Percentiles rank a stretch among this genome's conserved stretches.
Evolutionary conservation across 2,113 vertebrate species (phyloP).

Genomic region (Rhea pennata): DNA sequence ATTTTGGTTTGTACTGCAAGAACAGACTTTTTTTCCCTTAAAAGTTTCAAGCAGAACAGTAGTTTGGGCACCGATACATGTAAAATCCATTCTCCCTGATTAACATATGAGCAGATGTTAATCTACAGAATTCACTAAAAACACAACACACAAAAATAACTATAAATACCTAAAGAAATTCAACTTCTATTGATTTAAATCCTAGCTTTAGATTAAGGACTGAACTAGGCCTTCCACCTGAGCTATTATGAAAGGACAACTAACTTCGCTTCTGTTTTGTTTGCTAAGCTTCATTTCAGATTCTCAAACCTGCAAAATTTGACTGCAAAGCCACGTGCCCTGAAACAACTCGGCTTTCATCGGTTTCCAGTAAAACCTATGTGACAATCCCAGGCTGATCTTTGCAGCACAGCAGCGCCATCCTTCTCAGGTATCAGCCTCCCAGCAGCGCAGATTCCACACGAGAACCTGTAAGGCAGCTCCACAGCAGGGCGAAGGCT

Average conservation of each 20-base stretch:
- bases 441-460: not conserved
- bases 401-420: constrained; percentile 11
- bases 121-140: not conserved
- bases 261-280: not conserved
- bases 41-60: not conserved
- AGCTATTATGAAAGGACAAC: not conserved
- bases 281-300: not conserved
- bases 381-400: not conserved
- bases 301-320: not conserved
- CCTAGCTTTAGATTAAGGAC: not conserved
- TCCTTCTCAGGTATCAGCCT: constrained; percentile 20
- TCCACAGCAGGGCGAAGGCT: not conserved
- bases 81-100: not conserved
- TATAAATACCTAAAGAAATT: not conserved
- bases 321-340: constrained; percentile 1
- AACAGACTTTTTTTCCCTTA: not conserved
- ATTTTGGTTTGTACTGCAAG: not conserved
- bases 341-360: too few species aligned
- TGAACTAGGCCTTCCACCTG: not conserved
- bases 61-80: not conserved
- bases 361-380: too few species aligned
- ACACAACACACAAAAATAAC: not conserved
- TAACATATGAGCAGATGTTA: not conserved
- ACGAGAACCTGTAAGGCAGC: constrained; percentile 19
- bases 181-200: not conserved